Evolutionary conservation across 2,888 invertebrate genomes (phyloP).

Genomic region (Platycheirus rosarum): DNA sequence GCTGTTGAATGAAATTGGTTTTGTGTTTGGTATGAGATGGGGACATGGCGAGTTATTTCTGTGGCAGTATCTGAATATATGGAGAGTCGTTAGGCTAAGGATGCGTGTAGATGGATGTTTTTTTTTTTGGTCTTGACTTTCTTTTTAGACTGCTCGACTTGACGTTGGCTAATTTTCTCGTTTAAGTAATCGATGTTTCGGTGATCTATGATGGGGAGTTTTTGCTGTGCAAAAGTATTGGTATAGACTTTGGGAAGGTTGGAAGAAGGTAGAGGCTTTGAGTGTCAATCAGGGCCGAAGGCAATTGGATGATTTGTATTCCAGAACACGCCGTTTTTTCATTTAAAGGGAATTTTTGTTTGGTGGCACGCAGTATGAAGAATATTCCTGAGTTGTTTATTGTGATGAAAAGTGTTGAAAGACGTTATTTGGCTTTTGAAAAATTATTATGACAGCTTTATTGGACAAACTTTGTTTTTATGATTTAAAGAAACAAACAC

Average conservation of each 20-base stretch:
- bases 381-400: constrained; percentile 36
- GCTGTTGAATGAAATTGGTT: constrained; percentile 72
- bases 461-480: no score
- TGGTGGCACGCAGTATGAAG: constrained; percentile 11
- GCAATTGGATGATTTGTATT: constrained; percentile 14
- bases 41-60: constrained; percentile 52
- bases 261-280: no score
- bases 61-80: constrained; percentile 65
- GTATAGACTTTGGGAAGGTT: neutral
- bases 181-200: constrained; percentile 58
- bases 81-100: constrained; percentile 58
- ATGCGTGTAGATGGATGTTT: constrained; percentile 29
- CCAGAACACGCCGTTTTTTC: neutral
- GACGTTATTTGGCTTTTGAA: constrained; percentile 6
- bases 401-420: constrained; percentile 29
- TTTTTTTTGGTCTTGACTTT: constrained; percentile 4
- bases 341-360: neutral
- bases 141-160: constrained; percentile 21
- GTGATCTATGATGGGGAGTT: constrained; percentile 51
- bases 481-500: no score
- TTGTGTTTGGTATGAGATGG: constrained; percentile 42
- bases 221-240: neutral
- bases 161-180: constrained; percentile 68
- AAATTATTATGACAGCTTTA: constrained; percentile 38
- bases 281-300: constrained; percentile 29